Base-by-base conservation (phyloP, 2,113 vertebrate genomes). In the Rhinopomastus cyanomelas region DNA sequence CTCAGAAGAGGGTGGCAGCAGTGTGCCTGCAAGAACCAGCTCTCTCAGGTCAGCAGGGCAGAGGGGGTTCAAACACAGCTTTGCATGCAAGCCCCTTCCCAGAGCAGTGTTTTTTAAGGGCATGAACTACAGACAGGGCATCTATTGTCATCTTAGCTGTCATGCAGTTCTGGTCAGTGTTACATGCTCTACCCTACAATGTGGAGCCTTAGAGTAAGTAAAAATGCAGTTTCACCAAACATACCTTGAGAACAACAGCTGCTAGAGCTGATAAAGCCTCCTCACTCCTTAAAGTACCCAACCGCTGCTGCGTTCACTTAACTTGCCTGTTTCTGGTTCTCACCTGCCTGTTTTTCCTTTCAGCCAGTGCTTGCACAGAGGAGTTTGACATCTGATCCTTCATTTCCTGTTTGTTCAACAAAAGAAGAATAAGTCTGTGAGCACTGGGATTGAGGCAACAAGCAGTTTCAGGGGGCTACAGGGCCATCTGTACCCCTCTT, bases 351-450 rank as follows among this genome's bases (percentile, higher is more conserved):
- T 97, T 98, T 95, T 98, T 99, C 22, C 97, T 98, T 85, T 99
- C 99, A 49, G 97, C 84, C 68, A 98, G 91, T 1, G 98, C 97
- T 84, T 98, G 97, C 52, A 98, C 72, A 42, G 97, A 98, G 56
- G 98, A 98, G 93, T 98, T 97, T 12, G 98, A 98, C 99, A 99
- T 99, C 88, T 98, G 98, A 94, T 99, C 99, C 96, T 99, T 99
- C 98, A 99, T 99, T 53, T 99, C 98, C 99, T 99, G 89, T 81
- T 89, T 68, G 64, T 85, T 27, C 68, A 95, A 91, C 5, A 16
- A 93, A 72, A 93, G 57, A 81, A 92, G 77, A 12, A 18, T 48
- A 48, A 79, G 64, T 6, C 92, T 5, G 80, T 94, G 49, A 95
- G 52, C n/a, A 9, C 7, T 49, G 44, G n/a, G 18, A 18, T 10